Conservation (phyloP, 2,888 invertebrate genomes). For the Heteromyza rotundicornis region DNA sequence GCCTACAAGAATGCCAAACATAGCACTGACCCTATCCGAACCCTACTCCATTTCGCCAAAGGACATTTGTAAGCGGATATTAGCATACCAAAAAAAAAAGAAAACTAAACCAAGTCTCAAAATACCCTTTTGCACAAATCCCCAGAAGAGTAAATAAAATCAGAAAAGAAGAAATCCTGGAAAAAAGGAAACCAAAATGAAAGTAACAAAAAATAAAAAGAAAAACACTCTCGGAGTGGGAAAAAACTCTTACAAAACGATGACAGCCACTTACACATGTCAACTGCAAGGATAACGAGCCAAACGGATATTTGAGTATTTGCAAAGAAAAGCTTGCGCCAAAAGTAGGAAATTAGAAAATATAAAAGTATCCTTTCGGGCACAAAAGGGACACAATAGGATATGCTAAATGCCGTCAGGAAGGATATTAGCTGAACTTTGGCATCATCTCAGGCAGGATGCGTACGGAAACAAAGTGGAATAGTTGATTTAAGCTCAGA, state of each 20-base stretch:
- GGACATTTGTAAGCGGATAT: constrained; percentile 11
- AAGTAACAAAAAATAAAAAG: constrained; percentile 25
- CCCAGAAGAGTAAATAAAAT: constrained; percentile 52
- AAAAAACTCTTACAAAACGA: constrained; percentile 34
- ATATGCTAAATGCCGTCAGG: neutral
- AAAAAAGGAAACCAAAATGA: constrained; percentile 5
- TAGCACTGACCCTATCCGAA: constrained; percentile 29
- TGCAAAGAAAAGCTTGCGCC: neutral
- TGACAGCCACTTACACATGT: constrained; percentile 53
- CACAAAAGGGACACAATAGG: neutral
- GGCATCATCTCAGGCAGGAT: neutral
- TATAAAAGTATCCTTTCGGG: neutral
- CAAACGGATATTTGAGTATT: constrained; percentile 40
- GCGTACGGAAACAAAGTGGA: neutral
- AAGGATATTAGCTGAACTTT: constrained; percentile 2
- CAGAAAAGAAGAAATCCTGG: constrained; percentile 34
- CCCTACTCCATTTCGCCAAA: neutral
- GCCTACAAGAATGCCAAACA: constrained; percentile 15
- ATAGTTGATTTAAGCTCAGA: neutral
- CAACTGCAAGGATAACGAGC: constrained; percentile 52
- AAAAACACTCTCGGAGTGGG: constrained; percentile 40
- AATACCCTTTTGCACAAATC: constrained; percentile 28
- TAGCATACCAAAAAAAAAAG: constrained; percentile 25
- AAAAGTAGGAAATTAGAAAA: constrained; percentile 15
- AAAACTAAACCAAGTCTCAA: constrained; percentile 31